phyloP scores from a whole-genome alignment of 1,140 invertebrate species.

The Chrysoperla carnea region DNA sequence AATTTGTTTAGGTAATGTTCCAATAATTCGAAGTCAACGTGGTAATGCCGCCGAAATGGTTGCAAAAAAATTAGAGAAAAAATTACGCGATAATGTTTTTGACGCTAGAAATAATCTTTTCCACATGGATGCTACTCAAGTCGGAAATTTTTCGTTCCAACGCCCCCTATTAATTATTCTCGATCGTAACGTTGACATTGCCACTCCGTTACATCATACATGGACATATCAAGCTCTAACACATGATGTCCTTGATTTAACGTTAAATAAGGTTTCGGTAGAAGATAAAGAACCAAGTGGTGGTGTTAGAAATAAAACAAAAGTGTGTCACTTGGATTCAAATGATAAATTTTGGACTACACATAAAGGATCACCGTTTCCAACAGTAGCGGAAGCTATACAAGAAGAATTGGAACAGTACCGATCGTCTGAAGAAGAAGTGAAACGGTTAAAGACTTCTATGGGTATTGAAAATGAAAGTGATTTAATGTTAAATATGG shows the following conservation, averaged over 20 bases:
- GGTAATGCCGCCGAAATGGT: constrained; percentile 98
- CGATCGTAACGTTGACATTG: constrained; percentile 92
- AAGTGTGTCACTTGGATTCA: constrained; percentile 79
- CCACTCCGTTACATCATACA: constrained; percentile 94
- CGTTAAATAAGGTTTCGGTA: constrained; percentile 72
- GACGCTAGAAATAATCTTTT: constrained; percentile 95
- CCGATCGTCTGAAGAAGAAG: constrained; percentile 84
- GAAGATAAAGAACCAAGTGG: constrained; percentile 40
- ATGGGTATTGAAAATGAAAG: constrained; percentile 75
- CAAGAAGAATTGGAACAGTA: constrained; percentile 96
- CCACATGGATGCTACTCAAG: constrained; percentile 58
- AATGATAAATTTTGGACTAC: constrained; percentile 82
- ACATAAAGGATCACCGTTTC: constrained; percentile 94
- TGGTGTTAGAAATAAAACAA: constrained; percentile 52
- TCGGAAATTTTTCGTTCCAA: constrained; percentile 73
- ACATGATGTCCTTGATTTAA: constrained; percentile 85
- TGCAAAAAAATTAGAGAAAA: constrained; percentile 92
- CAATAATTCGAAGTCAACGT: constrained; percentile 86
- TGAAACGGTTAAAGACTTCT: constrained; percentile 81
- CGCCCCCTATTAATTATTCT: constrained; percentile 82
- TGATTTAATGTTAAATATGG: constrained; percentile 57
- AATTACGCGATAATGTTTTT: constrained; percentile 89
- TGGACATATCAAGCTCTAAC: constrained; percentile 98
- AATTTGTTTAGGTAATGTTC: constrained; percentile 54
- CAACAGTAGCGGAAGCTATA: constrained; percentile 92